A percentile compares a stretch with the other conserved stretches of the same genome.
Conservation (phyloP, 2,113 vertebrate species). For the Fregata magnificens region DNA sequence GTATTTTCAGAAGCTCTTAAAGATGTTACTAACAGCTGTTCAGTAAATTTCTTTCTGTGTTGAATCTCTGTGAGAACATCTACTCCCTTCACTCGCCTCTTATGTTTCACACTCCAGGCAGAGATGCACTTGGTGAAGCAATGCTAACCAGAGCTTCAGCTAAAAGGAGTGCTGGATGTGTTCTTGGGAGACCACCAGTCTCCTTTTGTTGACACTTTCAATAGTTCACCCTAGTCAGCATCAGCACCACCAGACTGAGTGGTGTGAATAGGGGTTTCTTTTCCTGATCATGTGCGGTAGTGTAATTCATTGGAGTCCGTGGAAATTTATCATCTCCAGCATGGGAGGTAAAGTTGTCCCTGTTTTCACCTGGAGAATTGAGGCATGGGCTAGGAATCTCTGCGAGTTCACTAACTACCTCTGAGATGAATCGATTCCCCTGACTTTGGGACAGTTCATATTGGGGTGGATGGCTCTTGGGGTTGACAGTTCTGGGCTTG, state of each 20-base stretch:
- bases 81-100: background rate
- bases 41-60: background rate
- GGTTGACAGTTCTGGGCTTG: background rate
- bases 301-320: background rate
- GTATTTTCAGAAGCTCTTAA: background rate
- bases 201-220: background rate
- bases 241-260: no score
- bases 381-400: background rate
- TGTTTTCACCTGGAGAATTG: background rate
- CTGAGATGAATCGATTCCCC: background rate
- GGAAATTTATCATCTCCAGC: background rate
- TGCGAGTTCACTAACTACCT: background rate
- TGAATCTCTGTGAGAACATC: background rate
- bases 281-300: background rate
- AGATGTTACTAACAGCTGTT: background rate
- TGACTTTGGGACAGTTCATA: rapidly evolving
- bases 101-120: background rate
- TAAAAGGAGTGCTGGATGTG: background rate
- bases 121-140: background rate
- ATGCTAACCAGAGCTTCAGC: background rate
- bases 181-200: background rate
- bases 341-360: background rate
- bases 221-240: background rate
- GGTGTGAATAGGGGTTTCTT: background rate
- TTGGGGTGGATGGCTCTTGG: background rate